Evolutionary conservation across 2,113 vertebrate genomes (phyloP), one percentile per base, ranked within the genome.

Genomic region (Caranx ignobilis): DNA sequence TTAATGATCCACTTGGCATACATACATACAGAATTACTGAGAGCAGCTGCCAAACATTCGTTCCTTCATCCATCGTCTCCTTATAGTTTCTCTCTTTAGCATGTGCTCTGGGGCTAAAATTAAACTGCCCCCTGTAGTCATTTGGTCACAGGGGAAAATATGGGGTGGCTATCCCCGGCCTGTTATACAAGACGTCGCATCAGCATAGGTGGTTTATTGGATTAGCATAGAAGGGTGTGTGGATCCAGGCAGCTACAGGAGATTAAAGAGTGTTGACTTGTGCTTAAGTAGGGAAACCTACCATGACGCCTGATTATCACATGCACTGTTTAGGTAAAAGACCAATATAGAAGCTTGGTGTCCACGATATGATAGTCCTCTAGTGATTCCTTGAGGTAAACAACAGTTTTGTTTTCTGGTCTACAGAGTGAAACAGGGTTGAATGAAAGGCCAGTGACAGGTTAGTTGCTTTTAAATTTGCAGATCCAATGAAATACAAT

Each of bases 101-200:
- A 79, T 86, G 81, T 85, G 83, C 78, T 86, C 65, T 15, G 0
- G 32, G 72, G 84, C 86, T 94, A 94, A 92, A 94, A 92, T 94
- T 94, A 94, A 89, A 83, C 26, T 5, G 6, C 80, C 72, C 63
- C 56, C 43, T 57, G 52, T 72, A 67, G 77, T 83, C 70, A 60
- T 84, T 71, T 77, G 79, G 85, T 90, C 87, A 83, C 62, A 2
- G 26, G 73, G 85, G 75, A 60, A 72, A 77, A 67, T 62, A 83
- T 18, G 69, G 85, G 60, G 71, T 73, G 85, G 19, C 86, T 78
- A 75, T 88, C 84, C 81, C 63, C 16, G 82, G 57, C 43, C 57
- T 67, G 81, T 94, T 91, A 91, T 59, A 81, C 75, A 92, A 94
- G 70, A 92, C 74, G 71, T 92, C 83, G 74, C 70, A 67, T 82